Conservation (phyloP, 2,797 vertebrate genomes). For the Acrossocheilus wenchowensis region DNA sequence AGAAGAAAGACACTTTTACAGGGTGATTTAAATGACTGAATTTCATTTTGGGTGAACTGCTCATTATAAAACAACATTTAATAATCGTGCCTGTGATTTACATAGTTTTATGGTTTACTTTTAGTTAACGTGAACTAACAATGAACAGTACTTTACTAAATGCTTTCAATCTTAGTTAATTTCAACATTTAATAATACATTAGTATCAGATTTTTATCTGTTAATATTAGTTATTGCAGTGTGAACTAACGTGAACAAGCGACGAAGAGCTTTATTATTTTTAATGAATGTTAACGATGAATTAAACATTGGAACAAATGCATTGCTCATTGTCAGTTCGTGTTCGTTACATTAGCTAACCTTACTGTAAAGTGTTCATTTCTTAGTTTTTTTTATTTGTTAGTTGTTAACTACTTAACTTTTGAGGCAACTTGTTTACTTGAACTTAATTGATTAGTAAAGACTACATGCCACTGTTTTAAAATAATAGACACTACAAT, state of each 20-base stretch:
- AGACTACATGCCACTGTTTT: neutral
- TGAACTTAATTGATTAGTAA: neutral
- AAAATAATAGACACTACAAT: neutral
- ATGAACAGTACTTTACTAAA: neutral
- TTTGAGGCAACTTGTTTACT: neutral
- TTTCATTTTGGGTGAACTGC: neutral
- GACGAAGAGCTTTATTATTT: too few species aligned
- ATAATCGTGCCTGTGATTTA: neutral
- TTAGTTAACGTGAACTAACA: neutral
- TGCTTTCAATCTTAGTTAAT: neutral
- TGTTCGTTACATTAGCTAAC: neutral
- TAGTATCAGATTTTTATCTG: too few species aligned
- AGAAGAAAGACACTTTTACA: neutral
- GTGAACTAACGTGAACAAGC: too few species aligned
- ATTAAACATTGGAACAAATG: neutral
- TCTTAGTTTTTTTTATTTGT: neutral
- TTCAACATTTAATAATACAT: neutral
- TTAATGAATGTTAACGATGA: neutral
- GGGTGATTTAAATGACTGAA: neutral
- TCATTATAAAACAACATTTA: neutral
- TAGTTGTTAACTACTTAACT: neutral
- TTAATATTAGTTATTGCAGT: too few species aligned
- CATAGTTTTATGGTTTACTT: neutral
- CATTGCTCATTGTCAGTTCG: neutral
- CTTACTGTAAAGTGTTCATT: neutral